Evolutionary conservation across 2,113 vertebrate species (phyloP).

Genomic region (Spermophilus dauricus): DNA sequence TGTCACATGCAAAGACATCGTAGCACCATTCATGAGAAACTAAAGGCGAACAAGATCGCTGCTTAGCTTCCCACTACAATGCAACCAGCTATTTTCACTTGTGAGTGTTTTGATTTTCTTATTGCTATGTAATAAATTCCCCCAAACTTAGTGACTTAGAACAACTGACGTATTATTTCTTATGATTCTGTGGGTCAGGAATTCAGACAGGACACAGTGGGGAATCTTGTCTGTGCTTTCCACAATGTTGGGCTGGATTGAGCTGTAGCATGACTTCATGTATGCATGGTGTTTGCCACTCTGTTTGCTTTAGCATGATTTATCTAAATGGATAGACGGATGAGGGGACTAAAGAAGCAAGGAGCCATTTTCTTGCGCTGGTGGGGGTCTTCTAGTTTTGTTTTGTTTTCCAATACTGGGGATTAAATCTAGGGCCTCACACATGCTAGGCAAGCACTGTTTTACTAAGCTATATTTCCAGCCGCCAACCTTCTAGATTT

Average conservation of each 20-base stretch:
- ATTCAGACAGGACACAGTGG: slow-evolving; percentile 43
- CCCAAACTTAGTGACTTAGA: slow-evolving; percentile 45
- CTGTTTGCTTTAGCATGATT: slow-evolving; percentile 60
- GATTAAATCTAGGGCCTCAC: too few species aligned
- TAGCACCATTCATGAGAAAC: neutral
- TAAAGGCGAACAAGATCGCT: neutral
- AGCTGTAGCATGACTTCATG: neutral
- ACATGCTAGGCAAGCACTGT: too few species aligned
- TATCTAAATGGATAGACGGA: slow-evolving; percentile 17
- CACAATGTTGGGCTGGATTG: neutral
- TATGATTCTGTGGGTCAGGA: slow-evolving; percentile 31
- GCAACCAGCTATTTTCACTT: neutral
- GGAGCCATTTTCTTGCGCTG: slow-evolving; percentile 17
- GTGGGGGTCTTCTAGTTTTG: neutral
- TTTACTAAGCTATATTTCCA: too few species aligned
- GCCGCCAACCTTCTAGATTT: neutral
- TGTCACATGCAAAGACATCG: neutral
- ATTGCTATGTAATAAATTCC: slow-evolving; percentile 46
- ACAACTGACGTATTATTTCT: slow-evolving; percentile 42
- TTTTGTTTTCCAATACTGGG: too few species aligned
- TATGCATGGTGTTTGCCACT: neutral
- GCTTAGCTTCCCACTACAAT: neutral
- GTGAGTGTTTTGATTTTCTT: slow-evolving; percentile 38
- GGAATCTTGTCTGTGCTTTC: slow-evolving; percentile 28
- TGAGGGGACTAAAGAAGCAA: neutral